Conservation (phyloP, 2,113 vertebrate genomes). For the Hippoglossus stenolepis region DNA sequence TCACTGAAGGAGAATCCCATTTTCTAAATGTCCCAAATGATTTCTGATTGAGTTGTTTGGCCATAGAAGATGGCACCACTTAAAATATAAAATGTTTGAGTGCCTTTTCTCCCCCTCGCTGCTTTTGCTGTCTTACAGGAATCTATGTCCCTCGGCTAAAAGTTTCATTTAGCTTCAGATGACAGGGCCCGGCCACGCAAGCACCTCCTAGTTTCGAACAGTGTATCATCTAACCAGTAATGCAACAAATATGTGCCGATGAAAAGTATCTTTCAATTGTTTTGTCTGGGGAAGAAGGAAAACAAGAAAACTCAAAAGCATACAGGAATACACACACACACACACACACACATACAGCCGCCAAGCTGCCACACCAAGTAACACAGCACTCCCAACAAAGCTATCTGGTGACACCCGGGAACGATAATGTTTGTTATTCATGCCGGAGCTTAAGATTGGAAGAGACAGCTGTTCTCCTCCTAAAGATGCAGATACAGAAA, state of each 20-base stretch:
- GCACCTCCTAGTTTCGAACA: constrained; percentile 37
- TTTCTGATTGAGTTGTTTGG: constrained; percentile 68
- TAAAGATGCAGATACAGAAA: constrained; percentile 38
- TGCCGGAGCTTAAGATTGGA: constrained; percentile 37
- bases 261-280: constrained; percentile 55
- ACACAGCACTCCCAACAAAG: constrained; percentile 48
- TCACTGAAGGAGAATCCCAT: constrained; percentile 53
- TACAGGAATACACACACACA: constrained; percentile 37
- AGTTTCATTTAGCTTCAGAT: constrained; percentile 67
- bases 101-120: constrained; percentile 6
- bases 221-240: constrained; percentile 69
- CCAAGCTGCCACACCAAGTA: constrained; percentile 19
- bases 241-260: constrained; percentile 63
- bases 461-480: constrained; percentile 61
- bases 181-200: constrained; percentile 45
- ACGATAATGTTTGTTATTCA: constrained; percentile 50
- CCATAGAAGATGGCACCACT: constrained; percentile 57
- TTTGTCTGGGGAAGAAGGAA: constrained; percentile 56
- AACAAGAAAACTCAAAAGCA: constrained; percentile 48
- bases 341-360: neutral
- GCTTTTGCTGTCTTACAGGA: constrained; percentile 35
- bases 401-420: constrained; percentile 52
- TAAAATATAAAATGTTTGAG: constrained; percentile 57
- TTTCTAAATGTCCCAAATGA: constrained; percentile 60
- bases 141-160: constrained; percentile 58